Evolutionary conservation across 2,888 invertebrate species (phyloP).

Genomic region (Caenorhabditis becei): DNA sequence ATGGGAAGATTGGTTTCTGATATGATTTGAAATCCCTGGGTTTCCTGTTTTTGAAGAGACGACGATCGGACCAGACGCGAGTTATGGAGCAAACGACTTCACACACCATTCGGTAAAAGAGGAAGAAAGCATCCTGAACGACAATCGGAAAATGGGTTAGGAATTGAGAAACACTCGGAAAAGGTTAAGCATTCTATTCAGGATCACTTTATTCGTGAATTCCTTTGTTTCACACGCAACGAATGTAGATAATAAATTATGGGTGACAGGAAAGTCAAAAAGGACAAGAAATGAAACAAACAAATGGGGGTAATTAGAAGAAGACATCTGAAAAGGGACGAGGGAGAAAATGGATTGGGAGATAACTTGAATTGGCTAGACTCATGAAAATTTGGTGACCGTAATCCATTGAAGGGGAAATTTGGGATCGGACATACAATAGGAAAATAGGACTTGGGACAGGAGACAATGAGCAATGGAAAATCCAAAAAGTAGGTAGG

Average conservation of each 20-base stretch:
- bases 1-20: background rate
- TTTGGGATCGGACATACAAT: conserved; percentile 40
- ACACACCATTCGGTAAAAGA: conserved; percentile 60
- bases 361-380: conserved; percentile 47
- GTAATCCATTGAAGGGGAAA: conserved; percentile 36
- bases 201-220: conserved; percentile 51
- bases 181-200: conserved; percentile 19
- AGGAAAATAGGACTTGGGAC: conserved; percentile 42
- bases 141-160: conserved; percentile 30
- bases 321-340: conserved; percentile 7
- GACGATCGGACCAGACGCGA: conserved; percentile 3
- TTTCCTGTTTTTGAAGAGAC: conserved; percentile 1
- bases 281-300: conserved; percentile 32
- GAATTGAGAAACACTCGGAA: conserved; percentile 1
- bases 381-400: conserved; percentile 50
- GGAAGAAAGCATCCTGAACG: conserved; percentile 41
- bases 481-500: conserved; percentile 38
- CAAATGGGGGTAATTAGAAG: conserved; percentile 12
- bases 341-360: conserved; percentile 10
- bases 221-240: conserved; percentile 48
- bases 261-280: conserved; percentile 29
- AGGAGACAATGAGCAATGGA: conserved; percentile 52
- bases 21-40: background rate
- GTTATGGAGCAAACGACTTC: conserved; percentile 37
- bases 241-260: conserved; percentile 56